Evolutionary conservation across 2,113 vertebrate genomes (phyloP).

Genomic region (Acrocephalus arundinaceus): DNA sequence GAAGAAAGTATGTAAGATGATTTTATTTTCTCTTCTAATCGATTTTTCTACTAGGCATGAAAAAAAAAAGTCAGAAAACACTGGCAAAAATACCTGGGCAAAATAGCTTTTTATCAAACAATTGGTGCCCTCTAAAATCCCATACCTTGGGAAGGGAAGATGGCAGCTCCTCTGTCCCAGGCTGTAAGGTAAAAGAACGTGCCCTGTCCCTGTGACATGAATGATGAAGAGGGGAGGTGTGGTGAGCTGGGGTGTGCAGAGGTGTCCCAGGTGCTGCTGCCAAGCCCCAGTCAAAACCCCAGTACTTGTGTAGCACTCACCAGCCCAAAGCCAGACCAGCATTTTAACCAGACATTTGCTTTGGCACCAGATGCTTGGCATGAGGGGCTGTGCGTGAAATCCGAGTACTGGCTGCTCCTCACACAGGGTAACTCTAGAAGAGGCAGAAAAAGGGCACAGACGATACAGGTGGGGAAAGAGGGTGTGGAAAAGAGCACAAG

Average conservation of each 20-base stretch:
- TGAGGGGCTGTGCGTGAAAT: conserved; percentile 46
- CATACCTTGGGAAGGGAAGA: neutral
- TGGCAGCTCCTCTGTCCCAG: neutral
- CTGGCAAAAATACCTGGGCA: neutral
- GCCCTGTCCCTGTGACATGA: neutral
- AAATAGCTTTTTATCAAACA: neutral
- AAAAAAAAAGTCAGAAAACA: neutral
- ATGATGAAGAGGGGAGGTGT: neutral
- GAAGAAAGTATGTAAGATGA: neutral
- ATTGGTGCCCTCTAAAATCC: neutral
- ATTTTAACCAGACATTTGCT: conserved; percentile 77
- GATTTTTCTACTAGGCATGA: neutral
- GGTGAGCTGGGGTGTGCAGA: neutral
- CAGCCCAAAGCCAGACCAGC: conserved; percentile 16
- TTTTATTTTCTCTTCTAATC: neutral
- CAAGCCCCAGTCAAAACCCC: neutral
- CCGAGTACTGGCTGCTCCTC: conserved; percentile 19
- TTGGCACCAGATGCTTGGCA: conserved; percentile 70
- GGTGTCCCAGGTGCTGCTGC: neutral
- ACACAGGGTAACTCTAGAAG: neutral
- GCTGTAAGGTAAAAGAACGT: neutral
- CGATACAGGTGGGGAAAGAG: neutral
- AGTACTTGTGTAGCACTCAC: neutral
- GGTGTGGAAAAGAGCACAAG: neutral
- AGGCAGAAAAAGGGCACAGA: neutral